phyloP scores from a whole-genome alignment of 2,113 vertebrate species.

The Gracilinanus agilis region DNA sequence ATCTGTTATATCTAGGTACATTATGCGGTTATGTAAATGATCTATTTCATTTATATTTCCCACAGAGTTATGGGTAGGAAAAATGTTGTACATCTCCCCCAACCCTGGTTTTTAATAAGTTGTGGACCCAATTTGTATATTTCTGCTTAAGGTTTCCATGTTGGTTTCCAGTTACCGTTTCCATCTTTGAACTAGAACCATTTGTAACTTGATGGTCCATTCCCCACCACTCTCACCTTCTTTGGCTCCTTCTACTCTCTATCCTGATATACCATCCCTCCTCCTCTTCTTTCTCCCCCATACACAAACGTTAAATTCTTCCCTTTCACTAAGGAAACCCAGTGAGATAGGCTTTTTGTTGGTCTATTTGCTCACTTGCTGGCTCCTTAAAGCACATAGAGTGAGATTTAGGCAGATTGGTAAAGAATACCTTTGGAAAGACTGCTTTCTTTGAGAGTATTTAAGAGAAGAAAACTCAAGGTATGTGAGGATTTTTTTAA shows the following conservation, averaged over 20 bases:
- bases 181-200: not conserved
- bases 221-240: not conserved
- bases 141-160: slow-evolving; percentile 46
- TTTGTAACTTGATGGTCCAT: slow-evolving; percentile 30
- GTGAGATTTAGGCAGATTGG: not conserved
- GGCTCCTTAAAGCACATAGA: not conserved
- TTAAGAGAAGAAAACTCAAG: not conserved
- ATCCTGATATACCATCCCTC: not conserved
- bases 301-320: not conserved
- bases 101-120: slow-evolving; percentile 68
- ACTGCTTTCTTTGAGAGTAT: not conserved
- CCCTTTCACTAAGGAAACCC: not conserved
- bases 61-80: slow-evolving; percentile 77
- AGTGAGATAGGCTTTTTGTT: not conserved
- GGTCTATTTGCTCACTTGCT: not conserved
- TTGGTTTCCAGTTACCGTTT: slow-evolving; percentile 43
- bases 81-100: slow-evolving; percentile 68
- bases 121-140: slow-evolving; percentile 29
- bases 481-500: not conserved
- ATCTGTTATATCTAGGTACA: slow-evolving; percentile 89
- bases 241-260: not conserved
- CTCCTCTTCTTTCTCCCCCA: not conserved
- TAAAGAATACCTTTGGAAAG: not conserved
- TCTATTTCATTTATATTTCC: slow-evolving; percentile 89
- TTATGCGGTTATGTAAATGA: slow-evolving; percentile 90